These are phyloP conservation scores for Sphinx pinastri DNA, from an alignment of 2,888 invertebrate genomes.

Conservation along the genomic window DNA sequence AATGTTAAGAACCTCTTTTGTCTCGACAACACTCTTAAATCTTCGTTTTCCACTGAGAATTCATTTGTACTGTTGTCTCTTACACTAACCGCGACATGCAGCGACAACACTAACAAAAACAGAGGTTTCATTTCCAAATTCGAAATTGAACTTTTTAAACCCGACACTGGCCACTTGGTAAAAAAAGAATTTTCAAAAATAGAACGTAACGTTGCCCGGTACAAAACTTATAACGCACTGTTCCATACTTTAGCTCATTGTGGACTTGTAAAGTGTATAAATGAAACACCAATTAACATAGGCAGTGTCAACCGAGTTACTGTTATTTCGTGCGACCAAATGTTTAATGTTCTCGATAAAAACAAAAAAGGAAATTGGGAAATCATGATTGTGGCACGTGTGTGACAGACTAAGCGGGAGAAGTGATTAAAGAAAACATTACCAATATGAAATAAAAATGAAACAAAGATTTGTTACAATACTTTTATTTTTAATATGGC, in stretches of 20 bases:
- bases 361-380: constrained; percentile 54
- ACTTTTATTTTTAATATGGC: background rate
- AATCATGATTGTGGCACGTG: constrained; percentile 32
- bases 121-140: constrained; percentile 34
- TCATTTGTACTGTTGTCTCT: constrained; percentile 47
- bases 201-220: constrained; percentile 50
- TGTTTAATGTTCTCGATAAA: constrained; percentile 40
- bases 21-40: constrained; percentile 72
- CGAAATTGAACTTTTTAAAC: constrained; percentile 13
- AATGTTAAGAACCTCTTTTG: constrained; percentile 84
- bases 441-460: background rate
- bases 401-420: background rate
- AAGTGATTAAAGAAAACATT: background rate
- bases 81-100: constrained; percentile 46
- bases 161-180: constrained; percentile 30
- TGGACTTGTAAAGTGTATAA: constrained; percentile 56
- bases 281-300: constrained; percentile 75
- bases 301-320: constrained; percentile 68
- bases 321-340: constrained; percentile 57
- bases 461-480: background rate
- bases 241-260: constrained; percentile 46
- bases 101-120: constrained; percentile 43
- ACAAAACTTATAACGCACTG: constrained; percentile 64
- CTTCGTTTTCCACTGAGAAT: constrained; percentile 50
- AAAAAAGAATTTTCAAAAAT: constrained; percentile 33